These are phyloP conservation scores for Apeira syringaria DNA, from an alignment of 2,888 invertebrate species.

Conservation along the genomic window DNA sequence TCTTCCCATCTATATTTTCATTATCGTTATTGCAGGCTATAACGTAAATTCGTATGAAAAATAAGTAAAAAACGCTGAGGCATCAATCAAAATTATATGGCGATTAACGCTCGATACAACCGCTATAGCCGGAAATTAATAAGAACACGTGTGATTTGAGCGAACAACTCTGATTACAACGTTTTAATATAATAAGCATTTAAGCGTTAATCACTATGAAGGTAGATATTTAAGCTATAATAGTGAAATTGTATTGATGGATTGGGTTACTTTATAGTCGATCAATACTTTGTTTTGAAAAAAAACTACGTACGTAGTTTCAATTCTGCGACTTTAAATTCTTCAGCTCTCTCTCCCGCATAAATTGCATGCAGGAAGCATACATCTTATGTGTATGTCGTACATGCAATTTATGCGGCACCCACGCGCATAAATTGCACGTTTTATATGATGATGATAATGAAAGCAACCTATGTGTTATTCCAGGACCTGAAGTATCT, in stretches of 20 bases:
- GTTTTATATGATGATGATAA: no score
- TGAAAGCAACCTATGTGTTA: no score
- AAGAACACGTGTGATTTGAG: conserved; percentile 47
- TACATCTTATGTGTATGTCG: no score
- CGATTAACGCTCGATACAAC: conserved; percentile 53
- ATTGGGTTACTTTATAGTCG: no score
- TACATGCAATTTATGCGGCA: no score
- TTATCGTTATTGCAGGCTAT: conserved; percentile 55
- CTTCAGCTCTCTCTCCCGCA: no score
- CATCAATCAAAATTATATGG: conserved; percentile 71
- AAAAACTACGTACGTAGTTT: no score
- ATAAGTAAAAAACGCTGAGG: conserved; percentile 58
- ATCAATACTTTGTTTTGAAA: no score
- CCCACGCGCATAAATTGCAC: no score
- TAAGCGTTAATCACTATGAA: conserved; percentile 8
- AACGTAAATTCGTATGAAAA: conserved; percentile 58
- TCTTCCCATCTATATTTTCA: conserved; percentile 51
- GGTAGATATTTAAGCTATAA: conserved; percentile 10
- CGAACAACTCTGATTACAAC: conserved; percentile 51
- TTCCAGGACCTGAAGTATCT: no score
- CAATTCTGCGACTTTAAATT: no score
- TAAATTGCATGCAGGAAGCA: no score
- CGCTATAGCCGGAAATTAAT: conserved; percentile 64
- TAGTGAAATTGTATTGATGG: not conserved
- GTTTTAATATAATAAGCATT: conserved; percentile 17